Percentiles rank a stretch among this genome's conserved stretches.
These are phyloP conservation scores for Drosophila pruinosa DNA, from an alignment of 1,140 invertebrate species.

Conservation along the genomic window DNA sequence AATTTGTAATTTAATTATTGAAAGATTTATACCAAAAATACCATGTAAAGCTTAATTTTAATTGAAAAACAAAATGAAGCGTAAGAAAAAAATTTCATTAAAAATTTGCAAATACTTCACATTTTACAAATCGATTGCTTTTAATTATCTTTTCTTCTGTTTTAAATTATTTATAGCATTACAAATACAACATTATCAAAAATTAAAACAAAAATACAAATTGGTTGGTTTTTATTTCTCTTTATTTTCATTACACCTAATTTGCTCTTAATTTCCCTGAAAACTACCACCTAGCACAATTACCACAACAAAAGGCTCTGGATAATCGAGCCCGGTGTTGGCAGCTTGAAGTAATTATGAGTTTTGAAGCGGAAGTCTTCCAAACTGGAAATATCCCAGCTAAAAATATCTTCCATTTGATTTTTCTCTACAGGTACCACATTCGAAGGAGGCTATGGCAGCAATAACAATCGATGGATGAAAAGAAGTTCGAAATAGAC, in stretches of 20 bases:
- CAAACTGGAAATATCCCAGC: not conserved
- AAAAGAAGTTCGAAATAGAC: conserved; percentile 27
- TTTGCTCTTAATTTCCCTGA: not conserved
- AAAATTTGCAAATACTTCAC: conserved; percentile 74
- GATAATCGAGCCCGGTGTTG: conserved; percentile 38
- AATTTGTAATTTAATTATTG: conserved; percentile 77
- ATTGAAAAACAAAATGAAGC: conserved; percentile 62
- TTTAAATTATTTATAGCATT: conserved; percentile 42
- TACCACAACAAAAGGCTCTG: conserved; percentile 41
- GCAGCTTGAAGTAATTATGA: conserved; percentile 11
- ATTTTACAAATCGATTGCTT: conserved; percentile 65
- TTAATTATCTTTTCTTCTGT: conserved; percentile 39
- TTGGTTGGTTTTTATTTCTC: conserved; percentile 26
- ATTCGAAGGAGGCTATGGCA: conserved; percentile 27
- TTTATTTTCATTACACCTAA: not conserved
- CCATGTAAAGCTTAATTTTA: conserved; percentile 78
- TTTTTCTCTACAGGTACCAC: conserved; percentile 47
- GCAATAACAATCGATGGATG: conserved; percentile 40
- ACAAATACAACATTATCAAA: conserved; percentile 35
- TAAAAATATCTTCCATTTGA: conserved; percentile 37
- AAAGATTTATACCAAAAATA: conserved; percentile 81
- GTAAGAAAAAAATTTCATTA: conserved; percentile 72
- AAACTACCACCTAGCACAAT: not conserved
- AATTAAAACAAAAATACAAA: conserved; percentile 7
- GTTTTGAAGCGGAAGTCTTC: not conserved